Evolutionary conservation across 2,888 invertebrate genomes (phyloP), one percentile per base, ranked within the genome.

Genomic region (Ectemnius cavifrons): DNA sequence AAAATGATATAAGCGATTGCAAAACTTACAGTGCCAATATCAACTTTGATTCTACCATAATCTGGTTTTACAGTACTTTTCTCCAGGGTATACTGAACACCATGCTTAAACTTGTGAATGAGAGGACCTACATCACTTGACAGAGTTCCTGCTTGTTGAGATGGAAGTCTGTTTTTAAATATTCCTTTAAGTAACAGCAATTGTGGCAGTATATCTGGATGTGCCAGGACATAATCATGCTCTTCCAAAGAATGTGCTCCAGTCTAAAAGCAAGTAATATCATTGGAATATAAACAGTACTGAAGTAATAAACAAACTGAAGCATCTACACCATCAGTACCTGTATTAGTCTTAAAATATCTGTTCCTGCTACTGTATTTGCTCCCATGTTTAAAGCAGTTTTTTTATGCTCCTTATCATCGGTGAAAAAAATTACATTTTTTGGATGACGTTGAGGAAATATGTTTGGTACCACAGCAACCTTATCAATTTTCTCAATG

Each of bases 171-270:
- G 75, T 92, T 93, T 85, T 95, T 96, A 92, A 97, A 92, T 59
- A 97, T 87, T 1, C 97, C 97, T 77, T 96, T 93, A 70, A 97
- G 92, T 0, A 93, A 92, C 1, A 96, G 93, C 49, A 97, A 87
- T 65, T 97, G 97, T 0, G 96, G 93, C 63, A 97, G 89, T 75
- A 97, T 95, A 87, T 95, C 94, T 0, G 96, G 95, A 91, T 97
- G 96, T 0, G 96, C 95, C 14, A 97, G 91, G 6, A 96, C 88
- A 85, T 93, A 94, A 84, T 96, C 94, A 87, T 94, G 97, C 80
- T 97, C 96, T 4, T 92, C 91, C 1, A 95, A 84, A 69, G 92
- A 91, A 3, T 96, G 86, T 78, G 93, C 92, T n/a, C 96, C 96
- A 85, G 92, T 94, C 92, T 96, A 88, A 65, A 88, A 79, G 58